phyloP scores from a whole-genome alignment of 2,888 invertebrate species.

The Meloe dianella region DNA sequence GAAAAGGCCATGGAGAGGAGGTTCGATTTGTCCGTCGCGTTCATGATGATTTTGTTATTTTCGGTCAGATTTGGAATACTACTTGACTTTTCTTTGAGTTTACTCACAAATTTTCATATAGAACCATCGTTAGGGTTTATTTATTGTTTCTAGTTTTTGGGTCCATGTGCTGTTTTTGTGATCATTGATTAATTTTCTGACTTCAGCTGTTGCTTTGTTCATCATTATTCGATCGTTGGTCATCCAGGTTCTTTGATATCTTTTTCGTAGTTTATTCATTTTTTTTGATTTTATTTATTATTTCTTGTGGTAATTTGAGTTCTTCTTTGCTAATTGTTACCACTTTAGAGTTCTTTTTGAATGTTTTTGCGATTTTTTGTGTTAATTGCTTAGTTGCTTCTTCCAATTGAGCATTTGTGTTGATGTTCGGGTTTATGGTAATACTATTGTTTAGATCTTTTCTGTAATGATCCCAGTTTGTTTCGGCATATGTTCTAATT shows the following conservation, averaged over 20 bases:
- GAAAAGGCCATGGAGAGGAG: background rate
- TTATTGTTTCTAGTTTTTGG: background rate
- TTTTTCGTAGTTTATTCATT: background rate
- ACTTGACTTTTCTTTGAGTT: background rate
- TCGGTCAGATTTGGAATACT: background rate
- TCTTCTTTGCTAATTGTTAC: background rate
- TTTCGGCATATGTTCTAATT: background rate
- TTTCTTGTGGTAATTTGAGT: background rate
- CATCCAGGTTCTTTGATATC: background rate
- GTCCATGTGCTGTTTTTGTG: background rate
- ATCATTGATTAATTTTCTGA: background rate
- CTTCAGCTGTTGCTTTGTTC: background rate
- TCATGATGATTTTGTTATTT: background rate
- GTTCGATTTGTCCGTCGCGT: background rate
- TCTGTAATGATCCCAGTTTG: background rate
- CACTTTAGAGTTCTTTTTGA: background rate
- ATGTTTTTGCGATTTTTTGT: background rate
- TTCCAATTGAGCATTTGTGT: background rate
- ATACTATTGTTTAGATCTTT: background rate
- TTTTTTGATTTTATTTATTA: background rate
- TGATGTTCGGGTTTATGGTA: background rate
- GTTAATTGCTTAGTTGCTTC: background rate
- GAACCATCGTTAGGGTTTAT: background rate
- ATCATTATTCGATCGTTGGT: background rate
- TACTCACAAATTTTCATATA: background rate